Base-by-base conservation (phyloP, 2,888 invertebrate species). In the Callyntrura sp. region DNA sequence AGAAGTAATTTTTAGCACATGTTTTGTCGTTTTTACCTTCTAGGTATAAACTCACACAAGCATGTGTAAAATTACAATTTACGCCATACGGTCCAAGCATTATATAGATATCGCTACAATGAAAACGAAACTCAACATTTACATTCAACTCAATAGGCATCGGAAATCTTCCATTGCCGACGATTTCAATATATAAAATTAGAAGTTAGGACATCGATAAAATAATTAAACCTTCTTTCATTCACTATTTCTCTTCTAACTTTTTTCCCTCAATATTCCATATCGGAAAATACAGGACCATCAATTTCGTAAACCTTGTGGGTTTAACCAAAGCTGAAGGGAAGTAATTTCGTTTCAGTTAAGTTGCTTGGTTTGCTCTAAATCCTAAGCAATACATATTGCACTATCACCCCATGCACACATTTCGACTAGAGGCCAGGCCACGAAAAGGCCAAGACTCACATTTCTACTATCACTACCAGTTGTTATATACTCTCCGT, bases 301-400 rank as follows among this genome's bases (percentile, higher is more conserved):
- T 85, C 73, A 85, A 85, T 85, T 85, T 45, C 43, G 60, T 57
- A 85, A 76, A 86, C 28, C 68, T 60, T 81, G 70, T 57, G 85
- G 73, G 85, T 60, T 87, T 55, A 79, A 79, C 55, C 55, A 73
- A 82, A 82, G 70, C 88, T 73, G 88, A 82, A 88, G 60, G 88
- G 78, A 62, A 88, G 88, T 88, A 88, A 88, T 88, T 88, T 88
- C 82, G 88, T 82, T 87, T 88, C 88, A 88, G 81, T 81, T 87
- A 81, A 87, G 81, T 87, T 87, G 57, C 68, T 87, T 51, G 20
- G 62, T 55, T 81, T 87, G 9, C 81, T 68, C 14, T 43, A 45
- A 83, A 68, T n/a, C 48, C 57, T 1, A 14, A 23, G 83, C 87
- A 70, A 79, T 87, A 81, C 35, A 78, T 65, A 60, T 78, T 20